Evolutionary conservation across 2,797 vertebrate genomes (phyloP).

Genomic region (Percopsis omiscomaycus): DNA sequence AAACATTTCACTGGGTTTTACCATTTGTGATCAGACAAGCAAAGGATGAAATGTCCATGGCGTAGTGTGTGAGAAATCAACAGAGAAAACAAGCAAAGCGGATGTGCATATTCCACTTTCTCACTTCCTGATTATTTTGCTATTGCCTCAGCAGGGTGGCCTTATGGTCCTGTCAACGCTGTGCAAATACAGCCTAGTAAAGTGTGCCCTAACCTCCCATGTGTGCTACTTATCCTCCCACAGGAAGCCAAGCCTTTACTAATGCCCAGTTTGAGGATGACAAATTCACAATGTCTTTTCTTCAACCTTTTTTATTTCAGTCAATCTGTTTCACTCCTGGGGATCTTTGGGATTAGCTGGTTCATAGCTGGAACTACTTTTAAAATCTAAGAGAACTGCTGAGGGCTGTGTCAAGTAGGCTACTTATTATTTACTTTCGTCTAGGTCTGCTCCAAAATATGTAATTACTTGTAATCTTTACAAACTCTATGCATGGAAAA

Average conservation of each 20-base stretch:
- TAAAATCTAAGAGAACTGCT: slow-evolving; percentile 34
- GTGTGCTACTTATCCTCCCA: not conserved
- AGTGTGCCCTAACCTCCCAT: slow-evolving; percentile 10
- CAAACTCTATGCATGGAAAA: slow-evolving; percentile 37
- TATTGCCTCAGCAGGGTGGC: slow-evolving; percentile 2
- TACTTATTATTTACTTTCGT: slow-evolving; percentile 12
- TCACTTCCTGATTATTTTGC: slow-evolving; percentile 13
- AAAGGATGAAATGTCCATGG: slow-evolving; percentile 26
- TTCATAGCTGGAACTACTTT: slow-evolving; percentile 32
- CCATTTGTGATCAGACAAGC: slow-evolving; percentile 24
- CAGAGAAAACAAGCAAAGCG: slow-evolving; percentile 5
- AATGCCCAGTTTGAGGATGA: slow-evolving; percentile 6
- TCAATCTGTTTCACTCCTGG: slow-evolving; percentile 16
- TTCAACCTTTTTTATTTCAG: slow-evolving; percentile 10
- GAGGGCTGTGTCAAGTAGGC: slow-evolving; percentile 48
- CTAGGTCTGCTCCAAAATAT: slow-evolving; percentile 41
- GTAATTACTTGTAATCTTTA: slow-evolving; percentile 26
- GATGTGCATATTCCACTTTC: slow-evolving; percentile 13
- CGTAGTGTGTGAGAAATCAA: slow-evolving; percentile 9
- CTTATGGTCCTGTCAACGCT: slow-evolving; percentile 1
- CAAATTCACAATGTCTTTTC: slow-evolving; percentile 10
- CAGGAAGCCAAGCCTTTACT: slow-evolving; percentile 3
- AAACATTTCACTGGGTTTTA: slow-evolving; percentile 26
- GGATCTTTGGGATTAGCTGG: slow-evolving; percentile 9
- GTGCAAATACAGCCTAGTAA: slow-evolving; percentile 20